Base-by-base conservation (phyloP, 2,797 vertebrate genomes). In the Crocodylus rhombifer region DNA sequence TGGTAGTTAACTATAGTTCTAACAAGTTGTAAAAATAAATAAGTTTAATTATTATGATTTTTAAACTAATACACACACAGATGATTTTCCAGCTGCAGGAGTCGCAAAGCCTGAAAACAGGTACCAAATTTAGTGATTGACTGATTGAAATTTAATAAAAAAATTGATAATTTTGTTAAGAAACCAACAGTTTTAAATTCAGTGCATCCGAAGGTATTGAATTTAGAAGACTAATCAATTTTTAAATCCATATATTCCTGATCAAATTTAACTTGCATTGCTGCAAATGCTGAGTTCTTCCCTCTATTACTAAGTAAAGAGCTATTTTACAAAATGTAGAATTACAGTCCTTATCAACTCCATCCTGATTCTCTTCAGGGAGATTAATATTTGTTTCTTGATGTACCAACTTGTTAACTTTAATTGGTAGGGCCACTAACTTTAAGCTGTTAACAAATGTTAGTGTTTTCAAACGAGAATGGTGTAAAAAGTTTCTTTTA, bases 381-480 rank as follows among this genome's bases (percentile, higher is more conserved):
- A 77, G 80, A 75, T 56, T 82, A 62, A 56, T 74, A 90, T 58
- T 42, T 91, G 85, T 88, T 82, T 91, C 84, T 60, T 60, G 55
- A 28, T 81, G 4, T 84, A 11, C 1, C 33, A 86, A 18, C 82
- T 96, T 95, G 92, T 93, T 96, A 94, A 95, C 85, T 81, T 73
- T 82, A 96, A 94, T 92, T 95, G 89, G 92, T 89, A 73, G 77
- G 95, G 92, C 84, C 77, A 42, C 91, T 88, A 95, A 96, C 94
- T 92, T 94, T 95, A 92, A 93, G 62, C 87, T 95, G 94, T 96
- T 92, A 94, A 89, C 90, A 94, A 87, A 91, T 92, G 79, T 92
- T 88, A 89, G 21, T 91, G 67, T 94, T 97, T 95, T 88, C 82
- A 92, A 87, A 94, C 92, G 85, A 51, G 42, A 51, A 51, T 10